Conservation (phyloP, 2,888 invertebrate genomes). For the Lepeophtheirus nordmannii region DNA sequence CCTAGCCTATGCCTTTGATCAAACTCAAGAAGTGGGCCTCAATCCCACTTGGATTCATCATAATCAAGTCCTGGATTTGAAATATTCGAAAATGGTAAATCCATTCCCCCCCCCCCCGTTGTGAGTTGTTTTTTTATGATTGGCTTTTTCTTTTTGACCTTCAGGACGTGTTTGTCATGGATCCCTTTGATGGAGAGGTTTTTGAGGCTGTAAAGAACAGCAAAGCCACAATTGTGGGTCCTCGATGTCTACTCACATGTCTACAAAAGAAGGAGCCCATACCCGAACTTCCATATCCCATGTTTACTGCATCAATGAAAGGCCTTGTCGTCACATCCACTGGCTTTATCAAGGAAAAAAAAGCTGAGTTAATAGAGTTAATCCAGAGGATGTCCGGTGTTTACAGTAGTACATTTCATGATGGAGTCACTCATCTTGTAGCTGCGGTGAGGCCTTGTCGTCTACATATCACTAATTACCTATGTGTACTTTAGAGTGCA, state of each 20-base stretch:
- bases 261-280: slow-evolving; percentile 52
- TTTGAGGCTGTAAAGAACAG: slow-evolving; percentile 46
- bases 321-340: slow-evolving; percentile 51
- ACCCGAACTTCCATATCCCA: slow-evolving; percentile 56
- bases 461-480: no score
- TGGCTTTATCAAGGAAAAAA: slow-evolving; percentile 31
- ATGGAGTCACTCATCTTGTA: slow-evolving; percentile 59
- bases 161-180: slow-evolving; percentile 57
- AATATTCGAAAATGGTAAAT: background rate
- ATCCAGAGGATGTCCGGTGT: slow-evolving; percentile 34
- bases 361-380: slow-evolving; percentile 25
- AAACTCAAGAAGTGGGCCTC: background rate
- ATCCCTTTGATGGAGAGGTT: slow-evolving; percentile 54
- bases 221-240: slow-evolving; percentile 58
- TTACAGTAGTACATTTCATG: slow-evolving; percentile 33
- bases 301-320: slow-evolving; percentile 66
- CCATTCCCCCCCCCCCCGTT: no score
- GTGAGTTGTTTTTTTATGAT: no score
- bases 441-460: slow-evolving; percentile 39
- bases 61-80: background rate
- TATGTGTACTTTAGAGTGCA: no score
- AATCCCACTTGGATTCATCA: background rate
- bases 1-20: slow-evolving; percentile 4
- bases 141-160: no score
- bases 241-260: slow-evolving; percentile 59